Evolutionary conservation across 2,797 vertebrate genomes (phyloP).

Genomic region (Microhierax caerulescens): DNA sequence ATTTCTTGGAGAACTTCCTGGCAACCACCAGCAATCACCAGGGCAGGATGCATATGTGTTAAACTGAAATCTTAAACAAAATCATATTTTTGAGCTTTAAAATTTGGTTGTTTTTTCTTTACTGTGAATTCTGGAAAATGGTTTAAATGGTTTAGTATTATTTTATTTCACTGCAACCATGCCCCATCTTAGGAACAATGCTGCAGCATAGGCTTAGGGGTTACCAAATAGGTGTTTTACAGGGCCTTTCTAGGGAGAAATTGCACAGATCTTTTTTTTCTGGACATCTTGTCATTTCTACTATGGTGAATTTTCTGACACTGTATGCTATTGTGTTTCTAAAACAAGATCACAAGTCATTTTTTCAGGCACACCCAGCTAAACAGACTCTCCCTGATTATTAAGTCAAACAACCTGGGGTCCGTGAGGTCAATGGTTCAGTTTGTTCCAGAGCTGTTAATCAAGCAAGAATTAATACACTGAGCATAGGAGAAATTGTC

Average conservation of each 20-base stretch:
- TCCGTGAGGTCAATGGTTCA: neutral
- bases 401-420: neutral
- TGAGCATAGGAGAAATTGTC: neutral
- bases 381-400: constrained; percentile 1
- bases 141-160: neutral
- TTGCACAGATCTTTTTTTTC: neutral
- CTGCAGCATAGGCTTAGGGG: neutral
- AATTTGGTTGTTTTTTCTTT: neutral
- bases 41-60: constrained; percentile 59
- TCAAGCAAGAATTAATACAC: constrained; percentile 22
- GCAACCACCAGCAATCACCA: constrained; percentile 58
- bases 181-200: neutral
- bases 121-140: neutral
- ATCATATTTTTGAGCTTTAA: constrained; percentile 36
- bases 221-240: neutral
- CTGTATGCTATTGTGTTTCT: neutral
- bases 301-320: neutral
- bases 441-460: constrained; percentile 24
- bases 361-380: neutral
- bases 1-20: constrained; percentile 65
- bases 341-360: neutral
- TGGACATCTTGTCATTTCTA: neutral
- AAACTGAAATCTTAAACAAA: constrained; percentile 63
- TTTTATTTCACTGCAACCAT: neutral
- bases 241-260: neutral